phyloP scores from a whole-genome alignment of 2,888 invertebrate genomes.

The Augiades crinisus region DNA sequence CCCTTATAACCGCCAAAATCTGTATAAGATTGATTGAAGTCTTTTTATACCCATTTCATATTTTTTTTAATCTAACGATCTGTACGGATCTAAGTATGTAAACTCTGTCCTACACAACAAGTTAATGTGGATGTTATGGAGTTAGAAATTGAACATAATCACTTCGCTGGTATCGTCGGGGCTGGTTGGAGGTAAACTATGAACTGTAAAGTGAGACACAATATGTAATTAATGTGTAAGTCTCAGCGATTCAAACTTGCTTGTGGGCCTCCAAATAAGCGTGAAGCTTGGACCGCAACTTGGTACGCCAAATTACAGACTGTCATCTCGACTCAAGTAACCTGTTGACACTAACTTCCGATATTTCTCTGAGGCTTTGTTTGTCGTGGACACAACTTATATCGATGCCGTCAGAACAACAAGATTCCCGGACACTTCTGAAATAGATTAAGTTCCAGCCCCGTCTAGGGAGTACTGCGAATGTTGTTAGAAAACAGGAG shows the following conservation, averaged over 20 bases:
- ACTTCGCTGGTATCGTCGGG: constrained; percentile 48
- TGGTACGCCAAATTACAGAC: constrained; percentile 73
- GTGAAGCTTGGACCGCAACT: constrained; percentile 59
- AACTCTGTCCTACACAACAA: no score
- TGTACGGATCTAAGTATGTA: no score
- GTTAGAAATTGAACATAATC: constrained; percentile 31
- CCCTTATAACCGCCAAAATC: no score
- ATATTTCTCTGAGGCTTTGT: constrained; percentile 55
- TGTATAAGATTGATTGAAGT: no score
- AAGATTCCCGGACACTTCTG: constrained; percentile 2
- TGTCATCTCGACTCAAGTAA: constrained; percentile 73
- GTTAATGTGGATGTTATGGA: constrained; percentile 14
- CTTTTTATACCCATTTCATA: no score
- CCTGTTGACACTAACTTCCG: constrained; percentile 71
- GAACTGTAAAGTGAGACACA: constrained; percentile 51
- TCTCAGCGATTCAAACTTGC: constrained; percentile 67
- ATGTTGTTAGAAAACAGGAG: neutral
- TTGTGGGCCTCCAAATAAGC: constrained; percentile 68
- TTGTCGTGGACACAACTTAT: constrained; percentile 55
- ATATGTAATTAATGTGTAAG: constrained; percentile 58
- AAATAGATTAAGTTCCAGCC: constrained; percentile 3
- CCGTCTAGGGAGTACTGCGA: neutral
- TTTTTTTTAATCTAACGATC: no score
- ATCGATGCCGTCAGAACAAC: constrained; percentile 30
- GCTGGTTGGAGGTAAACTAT: constrained; percentile 48